Conservation (phyloP, 2,113 vertebrate species). For the Dasyprocta punctata region DNA sequence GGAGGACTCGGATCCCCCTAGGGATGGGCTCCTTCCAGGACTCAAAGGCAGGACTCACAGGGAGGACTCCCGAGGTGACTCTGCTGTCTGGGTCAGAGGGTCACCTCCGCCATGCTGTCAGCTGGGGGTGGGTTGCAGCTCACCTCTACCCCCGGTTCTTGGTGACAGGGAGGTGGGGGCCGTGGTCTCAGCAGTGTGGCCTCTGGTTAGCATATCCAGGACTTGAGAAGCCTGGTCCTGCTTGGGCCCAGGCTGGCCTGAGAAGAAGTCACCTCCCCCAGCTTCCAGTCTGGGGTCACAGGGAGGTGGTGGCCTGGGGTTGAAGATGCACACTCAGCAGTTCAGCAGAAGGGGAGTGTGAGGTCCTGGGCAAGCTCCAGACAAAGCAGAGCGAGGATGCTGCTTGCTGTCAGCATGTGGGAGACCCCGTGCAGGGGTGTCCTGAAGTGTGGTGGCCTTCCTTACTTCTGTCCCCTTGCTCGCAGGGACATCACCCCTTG, state of each 20-base stretch:
- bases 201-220: background rate
- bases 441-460: background rate
- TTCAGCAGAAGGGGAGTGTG: background rate
- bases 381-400: background rate
- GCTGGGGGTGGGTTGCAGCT: background rate
- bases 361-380: background rate
- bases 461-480: background rate
- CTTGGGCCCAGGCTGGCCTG: too few species aligned
- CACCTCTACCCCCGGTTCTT: background rate
- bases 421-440: background rate
- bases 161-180: background rate
- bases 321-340: fast-evolving
- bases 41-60: too few species aligned
- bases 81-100: background rate
- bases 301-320: background rate
- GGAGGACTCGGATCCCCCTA: too few species aligned
- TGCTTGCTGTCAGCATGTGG: background rate
- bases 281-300: background rate
- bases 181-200: background rate
- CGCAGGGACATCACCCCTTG: background rate
- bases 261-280: background rate
- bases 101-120: background rate
- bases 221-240: background rate
- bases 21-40: too few species aligned
- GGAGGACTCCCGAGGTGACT: too few species aligned